Conservation (phyloP, 2,113 vertebrate species). For the Andinoacara biseriatus region DNA sequence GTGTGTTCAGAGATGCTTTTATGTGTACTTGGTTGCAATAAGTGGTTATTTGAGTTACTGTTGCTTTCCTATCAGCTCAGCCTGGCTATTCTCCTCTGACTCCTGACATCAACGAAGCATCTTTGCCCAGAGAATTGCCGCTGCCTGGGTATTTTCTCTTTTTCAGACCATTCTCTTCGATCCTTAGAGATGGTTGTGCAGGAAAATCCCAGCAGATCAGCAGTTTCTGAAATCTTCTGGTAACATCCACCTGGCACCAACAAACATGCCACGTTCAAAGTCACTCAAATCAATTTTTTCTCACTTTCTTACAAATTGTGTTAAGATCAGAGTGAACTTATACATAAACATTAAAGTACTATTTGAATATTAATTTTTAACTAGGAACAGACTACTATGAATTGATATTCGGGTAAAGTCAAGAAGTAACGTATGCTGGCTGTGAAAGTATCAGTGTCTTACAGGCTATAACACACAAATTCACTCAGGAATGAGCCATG, state of each 20-base stretch:
- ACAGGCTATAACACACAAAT: not conserved
- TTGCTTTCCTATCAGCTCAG: not conserved
- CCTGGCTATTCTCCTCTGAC: not conserved
- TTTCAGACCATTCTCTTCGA: not conserved
- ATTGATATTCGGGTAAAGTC: conserved; percentile 62
- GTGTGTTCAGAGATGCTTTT: not conserved
- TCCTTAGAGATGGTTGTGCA: fast-evolving
- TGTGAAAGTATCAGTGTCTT: conserved; percentile 15
- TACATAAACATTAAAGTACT: not conserved
- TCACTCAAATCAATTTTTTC: not conserved
- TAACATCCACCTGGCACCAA: too few species aligned
- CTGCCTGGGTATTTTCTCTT: not conserved
- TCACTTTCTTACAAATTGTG: not conserved
- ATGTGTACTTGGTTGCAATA: not conserved
- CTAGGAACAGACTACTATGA: not conserved
- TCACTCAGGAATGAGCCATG: not conserved
- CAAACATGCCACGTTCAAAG: not conserved
- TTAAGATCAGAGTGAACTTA: too few species aligned
- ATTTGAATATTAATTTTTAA: conserved; percentile 54
- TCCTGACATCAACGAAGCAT: not conserved
- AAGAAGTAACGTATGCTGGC: conserved; percentile 11
- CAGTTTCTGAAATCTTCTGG: not conserved
- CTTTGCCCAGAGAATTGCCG: not conserved
- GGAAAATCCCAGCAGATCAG: not conserved
- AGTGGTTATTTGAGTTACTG: not conserved